Evolutionary conservation across 2,888 invertebrate genomes (phyloP), one percentile per base, ranked within the genome.

Genomic region (Phorcus lineatus): DNA sequence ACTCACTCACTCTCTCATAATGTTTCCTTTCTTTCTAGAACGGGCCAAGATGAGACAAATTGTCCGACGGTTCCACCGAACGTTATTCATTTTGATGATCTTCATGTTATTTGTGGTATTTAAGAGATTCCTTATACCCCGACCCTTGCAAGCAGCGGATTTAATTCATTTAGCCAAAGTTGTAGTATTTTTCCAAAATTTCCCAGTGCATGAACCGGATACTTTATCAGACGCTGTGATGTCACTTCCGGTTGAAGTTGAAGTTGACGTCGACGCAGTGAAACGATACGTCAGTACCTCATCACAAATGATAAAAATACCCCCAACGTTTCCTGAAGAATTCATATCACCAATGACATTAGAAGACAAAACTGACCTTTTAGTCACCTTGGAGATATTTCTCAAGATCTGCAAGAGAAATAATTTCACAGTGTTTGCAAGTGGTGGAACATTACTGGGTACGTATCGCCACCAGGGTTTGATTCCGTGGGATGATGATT

Each of bases 401-500:
- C 36, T 55, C 7, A 52, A 57, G n/a, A 76, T 74, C 16, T 55
- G 53, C 31, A 66, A 80, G 2, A 36, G 62, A 2, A 57, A 52
- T n/a, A 77, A 80, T 52, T 31, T 80, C 0, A 53, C 55, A 31
- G 82, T 70, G 53, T 82, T 85, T 54, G 54, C 84, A 78, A 82
- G 80, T 55, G 82, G 83, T 1, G 85, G 85, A 22, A 82, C 84
- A 11, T 78, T 86, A 31, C 79, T 86, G 11, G 86, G 86, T 31
- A 81, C 84, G 7, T 85, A 83, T 75, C 77, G 86, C 2, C 88
- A 88, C 74, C 88, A 88, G 78, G 88, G 87, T 19, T 81, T 86
- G 36, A 84, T 88, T 28, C 88, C 88, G 11, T 89, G 89, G 89
- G 89, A 89, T 79, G 89, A 89, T 75, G 89, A 89, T 70, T 79